These are phyloP conservation scores for Chitala chitala DNA, from an alignment of 2,113 vertebrate species.

Conservation along the genomic window DNA sequence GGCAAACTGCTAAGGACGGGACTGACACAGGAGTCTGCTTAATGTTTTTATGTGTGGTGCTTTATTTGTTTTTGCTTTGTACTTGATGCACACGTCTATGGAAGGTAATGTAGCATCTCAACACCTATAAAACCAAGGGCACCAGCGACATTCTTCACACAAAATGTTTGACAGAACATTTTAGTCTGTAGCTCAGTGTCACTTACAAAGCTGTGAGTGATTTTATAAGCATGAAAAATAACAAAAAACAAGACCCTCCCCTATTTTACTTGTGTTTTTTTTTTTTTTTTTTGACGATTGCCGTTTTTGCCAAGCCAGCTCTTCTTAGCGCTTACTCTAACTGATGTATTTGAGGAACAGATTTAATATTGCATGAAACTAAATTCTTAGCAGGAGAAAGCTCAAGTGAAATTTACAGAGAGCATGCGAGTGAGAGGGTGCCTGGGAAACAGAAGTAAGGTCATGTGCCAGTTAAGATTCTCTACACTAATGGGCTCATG, in stretches of 20 bases:
- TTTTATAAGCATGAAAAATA: conserved; percentile 46
- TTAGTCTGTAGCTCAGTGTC: conserved; percentile 31
- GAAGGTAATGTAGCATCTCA: not conserved
- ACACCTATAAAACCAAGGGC: not conserved
- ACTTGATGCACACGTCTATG: not conserved
- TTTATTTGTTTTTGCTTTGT: not conserved
- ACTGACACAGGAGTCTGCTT: not conserved
- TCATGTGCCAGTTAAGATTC: not conserved
- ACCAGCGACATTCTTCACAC: conserved; percentile 57
- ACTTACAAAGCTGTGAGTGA: conserved; percentile 45
- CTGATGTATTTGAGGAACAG: not conserved
- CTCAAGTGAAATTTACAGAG: not conserved
- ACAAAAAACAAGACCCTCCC: not conserved
- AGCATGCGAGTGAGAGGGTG: not conserved
- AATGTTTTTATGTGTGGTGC: not conserved
- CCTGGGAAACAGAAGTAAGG: not conserved
- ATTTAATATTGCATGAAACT: not conserved
- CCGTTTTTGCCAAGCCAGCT: too few species aligned
- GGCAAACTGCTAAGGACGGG: not conserved
- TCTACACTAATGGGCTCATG: not conserved
- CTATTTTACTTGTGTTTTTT: too few species aligned
- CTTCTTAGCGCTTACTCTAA: not conserved
- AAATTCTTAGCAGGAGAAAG: too few species aligned
- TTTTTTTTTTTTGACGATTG: not conserved
- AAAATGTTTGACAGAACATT: conserved; percentile 65